Conservation (phyloP, 2,797 vertebrate species). For the Menidia menidia region DNA sequence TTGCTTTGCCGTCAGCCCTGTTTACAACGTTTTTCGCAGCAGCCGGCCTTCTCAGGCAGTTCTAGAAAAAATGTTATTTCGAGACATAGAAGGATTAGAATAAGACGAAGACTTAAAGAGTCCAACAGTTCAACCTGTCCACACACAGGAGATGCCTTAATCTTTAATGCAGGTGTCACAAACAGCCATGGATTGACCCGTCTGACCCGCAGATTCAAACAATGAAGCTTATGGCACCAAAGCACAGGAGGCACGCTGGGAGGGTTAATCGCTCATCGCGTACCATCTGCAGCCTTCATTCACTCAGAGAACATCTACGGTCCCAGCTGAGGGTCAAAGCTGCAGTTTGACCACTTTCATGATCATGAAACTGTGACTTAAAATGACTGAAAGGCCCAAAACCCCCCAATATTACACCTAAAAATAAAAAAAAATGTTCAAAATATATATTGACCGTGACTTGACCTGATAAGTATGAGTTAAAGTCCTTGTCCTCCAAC, state of each 20-base stretch:
- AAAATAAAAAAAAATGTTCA: no score
- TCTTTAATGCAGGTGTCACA: conserved; percentile 54
- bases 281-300: background rate
- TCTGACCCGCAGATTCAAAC: background rate
- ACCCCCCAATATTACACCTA: no score
- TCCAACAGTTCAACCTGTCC: conserved; percentile 56
- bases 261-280: background rate
- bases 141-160: conserved; percentile 63
- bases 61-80: conserved; percentile 69
- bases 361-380: background rate
- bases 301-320: background rate
- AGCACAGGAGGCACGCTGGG: background rate
- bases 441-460: no score
- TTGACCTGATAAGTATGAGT: no score
- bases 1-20: background rate
- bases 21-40: background rate
- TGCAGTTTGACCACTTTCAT: background rate
- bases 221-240: conserved; percentile 16
- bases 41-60: conserved; percentile 22
- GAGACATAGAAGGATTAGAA: conserved; percentile 67
- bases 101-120: conserved; percentile 67
- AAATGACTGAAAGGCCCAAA: no score
- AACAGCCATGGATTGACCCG: conserved; percentile 13
- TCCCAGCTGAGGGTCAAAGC: background rate
- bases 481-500: no score